Evolutionary conservation across 2,888 invertebrate genomes (phyloP).

Genomic region (Stenolophus ochropezus): DNA sequence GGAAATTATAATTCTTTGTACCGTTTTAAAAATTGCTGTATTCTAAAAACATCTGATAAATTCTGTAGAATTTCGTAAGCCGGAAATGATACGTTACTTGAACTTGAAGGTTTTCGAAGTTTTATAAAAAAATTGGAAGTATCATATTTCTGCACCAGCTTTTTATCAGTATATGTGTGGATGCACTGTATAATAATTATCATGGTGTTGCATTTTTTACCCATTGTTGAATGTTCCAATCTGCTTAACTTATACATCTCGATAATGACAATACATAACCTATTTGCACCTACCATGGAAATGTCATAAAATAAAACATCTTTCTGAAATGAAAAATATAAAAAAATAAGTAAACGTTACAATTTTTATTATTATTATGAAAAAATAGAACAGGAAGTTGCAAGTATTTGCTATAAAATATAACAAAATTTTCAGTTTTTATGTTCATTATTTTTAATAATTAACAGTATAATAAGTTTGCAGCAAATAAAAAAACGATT

Average conservation of each 20-base stretch:
- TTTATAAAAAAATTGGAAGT: neutral
- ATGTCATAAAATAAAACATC: too few relatives aligned
- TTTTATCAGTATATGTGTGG: neutral
- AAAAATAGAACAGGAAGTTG: neutral
- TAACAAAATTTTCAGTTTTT: neutral
- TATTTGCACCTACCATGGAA: too few relatives aligned
- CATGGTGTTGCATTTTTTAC: too few relatives aligned
- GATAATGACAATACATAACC: too few relatives aligned
- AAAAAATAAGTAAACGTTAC: too few relatives aligned
- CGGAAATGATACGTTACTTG: neutral
- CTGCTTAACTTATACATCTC: too few relatives aligned
- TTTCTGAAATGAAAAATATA: too few relatives aligned
- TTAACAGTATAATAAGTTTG: neutral
- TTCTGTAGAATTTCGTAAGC: neutral
- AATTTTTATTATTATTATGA: neutral
- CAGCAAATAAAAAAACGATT: neutral
- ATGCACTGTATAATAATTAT: neutral
- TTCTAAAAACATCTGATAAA: neutral
- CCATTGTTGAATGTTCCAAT: too few relatives aligned
- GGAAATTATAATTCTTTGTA: neutral
- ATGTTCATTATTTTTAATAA: neutral
- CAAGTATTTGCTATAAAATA: neutral
- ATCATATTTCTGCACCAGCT: neutral
- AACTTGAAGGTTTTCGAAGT: neutral
- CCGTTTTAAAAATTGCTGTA: neutral